Evolutionary conservation across 2,888 invertebrate species (phyloP).

Genomic region (Meiosimyza platycephala): DNA sequence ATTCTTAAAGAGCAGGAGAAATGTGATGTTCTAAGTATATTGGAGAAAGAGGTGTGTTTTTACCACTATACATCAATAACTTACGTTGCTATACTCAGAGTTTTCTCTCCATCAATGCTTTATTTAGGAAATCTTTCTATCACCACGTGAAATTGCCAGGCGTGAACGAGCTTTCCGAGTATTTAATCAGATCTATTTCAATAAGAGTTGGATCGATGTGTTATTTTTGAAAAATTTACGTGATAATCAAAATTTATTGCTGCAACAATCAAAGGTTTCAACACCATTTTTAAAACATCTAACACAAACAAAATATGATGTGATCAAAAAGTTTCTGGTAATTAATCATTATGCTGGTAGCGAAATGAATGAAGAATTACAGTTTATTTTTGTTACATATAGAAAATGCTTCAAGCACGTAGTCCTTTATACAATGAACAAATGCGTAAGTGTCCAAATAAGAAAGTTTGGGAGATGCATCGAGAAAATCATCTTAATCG

Average conservation of each 20-base stretch:
- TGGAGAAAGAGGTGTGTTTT: slow-evolving; percentile 51
- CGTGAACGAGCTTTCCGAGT: slow-evolving; percentile 55
- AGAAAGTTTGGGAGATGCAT: slow-evolving; percentile 47
- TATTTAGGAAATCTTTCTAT: slow-evolving; percentile 52
- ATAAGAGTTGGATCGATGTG: slow-evolving; percentile 59
- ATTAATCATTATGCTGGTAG: neutral
- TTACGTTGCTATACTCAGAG: neutral
- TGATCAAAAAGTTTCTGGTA: slow-evolving; percentile 56
- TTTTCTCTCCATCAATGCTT: neutral
- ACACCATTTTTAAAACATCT: slow-evolving; percentile 49
- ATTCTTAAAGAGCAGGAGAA: slow-evolving; percentile 55
- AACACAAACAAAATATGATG: slow-evolving; percentile 52
- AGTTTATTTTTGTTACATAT: neutral
- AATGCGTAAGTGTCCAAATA: slow-evolving; percentile 52
- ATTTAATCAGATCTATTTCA: slow-evolving; percentile 60
- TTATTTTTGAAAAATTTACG: slow-evolving; percentile 55
- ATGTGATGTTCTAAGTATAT: slow-evolving; percentile 60
- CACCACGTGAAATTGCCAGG: slow-evolving; percentile 57
- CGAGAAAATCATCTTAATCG: slow-evolving; percentile 54
- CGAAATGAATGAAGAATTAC: neutral
- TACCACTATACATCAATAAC: neutral
- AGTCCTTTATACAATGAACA: slow-evolving; percentile 59
- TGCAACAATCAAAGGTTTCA: slow-evolving; percentile 54
- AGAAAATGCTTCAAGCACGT: slow-evolving; percentile 63
- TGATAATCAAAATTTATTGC: slow-evolving; percentile 51